These are phyloP conservation scores for Microctonus aethiopoides DNA, from an alignment of 2,888 invertebrate species.

Conservation along the genomic window DNA sequence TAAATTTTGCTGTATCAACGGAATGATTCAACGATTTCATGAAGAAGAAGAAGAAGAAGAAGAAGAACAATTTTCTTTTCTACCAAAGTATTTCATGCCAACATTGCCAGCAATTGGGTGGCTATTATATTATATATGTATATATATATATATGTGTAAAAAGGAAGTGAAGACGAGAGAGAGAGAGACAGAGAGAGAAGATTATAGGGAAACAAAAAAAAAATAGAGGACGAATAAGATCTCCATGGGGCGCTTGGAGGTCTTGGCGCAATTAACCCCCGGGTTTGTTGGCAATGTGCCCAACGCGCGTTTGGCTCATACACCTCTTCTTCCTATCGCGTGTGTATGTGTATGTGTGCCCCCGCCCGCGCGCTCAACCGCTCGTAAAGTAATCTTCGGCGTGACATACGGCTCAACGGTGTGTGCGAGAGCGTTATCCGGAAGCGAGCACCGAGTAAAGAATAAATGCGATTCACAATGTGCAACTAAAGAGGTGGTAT, in stretches of 20 bases:
- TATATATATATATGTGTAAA: neutral
- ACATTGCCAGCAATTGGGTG: neutral
- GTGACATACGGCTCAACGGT: conserved; percentile 34
- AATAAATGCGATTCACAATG: neutral
- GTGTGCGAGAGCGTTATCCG: conserved; percentile 28
- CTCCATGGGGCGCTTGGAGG: conserved; percentile 19
- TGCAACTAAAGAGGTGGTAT: neutral
- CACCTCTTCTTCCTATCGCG: conserved; percentile 31
- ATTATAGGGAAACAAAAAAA: neutral
- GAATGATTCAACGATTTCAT: neutral
- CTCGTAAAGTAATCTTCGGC: conserved; percentile 41
- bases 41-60: neutral
- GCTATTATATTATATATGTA: neutral
- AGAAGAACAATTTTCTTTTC: neutral
- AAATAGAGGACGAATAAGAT: conserved; percentile 13
- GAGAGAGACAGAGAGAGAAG: neutral
- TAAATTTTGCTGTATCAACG: neutral
- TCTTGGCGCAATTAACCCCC: conserved; percentile 43
- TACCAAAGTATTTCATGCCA: neutral
- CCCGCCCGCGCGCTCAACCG: too few species aligned
- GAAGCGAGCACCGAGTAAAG: conserved; percentile 20
- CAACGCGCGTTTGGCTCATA: conserved; percentile 21
- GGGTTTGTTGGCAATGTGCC: conserved; percentile 42
- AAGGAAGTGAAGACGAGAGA: neutral
- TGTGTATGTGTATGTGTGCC: too few species aligned